A percentile compares a stretch with the other conserved stretches of the same genome.
phyloP scores from a whole-genome alignment of 2,113 vertebrate species.

The Pseudopodoces humilis region DNA sequence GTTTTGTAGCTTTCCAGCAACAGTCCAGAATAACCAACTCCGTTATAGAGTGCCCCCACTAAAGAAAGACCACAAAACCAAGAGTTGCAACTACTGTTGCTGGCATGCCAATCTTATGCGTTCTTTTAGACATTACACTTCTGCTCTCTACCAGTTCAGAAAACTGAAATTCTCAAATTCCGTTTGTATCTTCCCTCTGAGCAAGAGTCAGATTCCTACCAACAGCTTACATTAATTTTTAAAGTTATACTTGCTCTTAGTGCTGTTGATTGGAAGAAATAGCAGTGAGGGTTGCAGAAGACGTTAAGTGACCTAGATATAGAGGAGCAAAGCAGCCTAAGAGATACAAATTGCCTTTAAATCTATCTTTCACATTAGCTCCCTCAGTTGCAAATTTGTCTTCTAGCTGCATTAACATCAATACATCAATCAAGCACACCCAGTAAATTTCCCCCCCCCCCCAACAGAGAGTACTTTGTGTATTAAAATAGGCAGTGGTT shows the following conservation, averaged over 20 bases:
- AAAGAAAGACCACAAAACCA: not conserved
- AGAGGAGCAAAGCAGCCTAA: conserved; percentile 29
- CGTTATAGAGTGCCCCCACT: not conserved
- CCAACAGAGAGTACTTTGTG: not conserved
- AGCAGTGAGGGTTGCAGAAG: not conserved
- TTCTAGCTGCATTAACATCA: conserved; percentile 41
- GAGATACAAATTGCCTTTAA: conserved; percentile 48
- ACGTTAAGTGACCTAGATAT: conserved; percentile 52
- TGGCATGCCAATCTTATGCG: not conserved
- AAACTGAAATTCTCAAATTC: not conserved
- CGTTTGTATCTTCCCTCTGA: not conserved
- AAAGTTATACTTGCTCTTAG: conserved; percentile 30
- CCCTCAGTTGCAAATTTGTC: not conserved
- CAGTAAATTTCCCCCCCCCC: not conserved
- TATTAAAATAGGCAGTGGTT: conserved; percentile 26
- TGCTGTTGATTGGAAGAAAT: not conserved
- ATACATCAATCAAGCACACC: conserved; percentile 9
- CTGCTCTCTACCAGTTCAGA: not conserved
- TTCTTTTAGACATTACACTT: not conserved
- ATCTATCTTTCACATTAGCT: conserved; percentile 18
- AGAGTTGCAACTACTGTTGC: not conserved
- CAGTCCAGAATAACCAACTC: not conserved
- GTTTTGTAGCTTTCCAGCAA: not conserved
- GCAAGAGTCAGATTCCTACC: conserved; percentile 18
- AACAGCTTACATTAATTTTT: conserved; percentile 58